Conservation (phyloP, 2,113 vertebrate genomes). For the Toxostoma redivivum region DNA sequence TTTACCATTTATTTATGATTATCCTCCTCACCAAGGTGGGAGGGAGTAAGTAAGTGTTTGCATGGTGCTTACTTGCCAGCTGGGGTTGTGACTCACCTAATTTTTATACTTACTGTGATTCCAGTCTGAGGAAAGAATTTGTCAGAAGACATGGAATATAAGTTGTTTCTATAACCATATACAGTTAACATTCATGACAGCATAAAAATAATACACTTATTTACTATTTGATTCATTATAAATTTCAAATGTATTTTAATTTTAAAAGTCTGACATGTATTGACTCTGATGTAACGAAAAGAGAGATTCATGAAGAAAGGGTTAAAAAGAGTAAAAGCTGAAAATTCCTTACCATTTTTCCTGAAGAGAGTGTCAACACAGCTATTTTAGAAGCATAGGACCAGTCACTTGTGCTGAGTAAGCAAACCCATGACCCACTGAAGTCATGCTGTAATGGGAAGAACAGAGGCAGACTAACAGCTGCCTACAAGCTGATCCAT, state of each 20-base stretch:
- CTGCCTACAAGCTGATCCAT: not conserved
- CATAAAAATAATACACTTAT: not conserved
- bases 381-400: not conserved
- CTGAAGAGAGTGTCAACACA: not conserved
- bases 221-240: not conserved
- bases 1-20: not conserved
- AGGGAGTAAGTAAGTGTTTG: not conserved
- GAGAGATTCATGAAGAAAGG: not conserved
- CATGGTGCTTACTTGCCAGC: not conserved
- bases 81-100: not conserved
- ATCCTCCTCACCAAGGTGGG: too few relatives aligned
- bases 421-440: not conserved
- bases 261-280: not conserved
- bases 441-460: not conserved
- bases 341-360: not conserved
- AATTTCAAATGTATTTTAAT: not conserved
- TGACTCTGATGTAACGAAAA: not conserved
- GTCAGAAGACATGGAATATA: not conserved
- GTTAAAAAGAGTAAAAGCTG: not conserved
- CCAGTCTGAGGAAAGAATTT: not conserved
- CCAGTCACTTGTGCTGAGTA: not conserved
- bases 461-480: not conserved
- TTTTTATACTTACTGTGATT: not conserved
- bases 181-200: not conserved
- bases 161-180: not conserved